Base-by-base conservation (phyloP, 2,797 vertebrate species). In the Siniperca undulata region DNA sequence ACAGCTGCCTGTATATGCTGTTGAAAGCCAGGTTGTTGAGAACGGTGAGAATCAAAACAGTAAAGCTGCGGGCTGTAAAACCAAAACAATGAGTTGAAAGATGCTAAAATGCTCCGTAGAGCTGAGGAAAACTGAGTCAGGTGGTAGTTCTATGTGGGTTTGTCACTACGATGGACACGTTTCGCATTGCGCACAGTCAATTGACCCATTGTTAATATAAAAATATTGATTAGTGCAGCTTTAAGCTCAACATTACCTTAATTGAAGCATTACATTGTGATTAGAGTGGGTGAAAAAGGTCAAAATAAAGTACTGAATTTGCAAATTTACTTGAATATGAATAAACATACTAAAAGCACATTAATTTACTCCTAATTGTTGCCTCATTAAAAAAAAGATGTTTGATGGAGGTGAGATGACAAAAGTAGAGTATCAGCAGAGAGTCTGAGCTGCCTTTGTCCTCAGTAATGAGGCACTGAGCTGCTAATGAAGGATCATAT, bases 401-500 rank as follows among this genome's bases (percentile, higher is more conserved):
- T 59, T 65, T 87, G 73, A 72, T 68, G 38, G 27, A 70, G 70
- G 61, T 68, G 55, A 76, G 62, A 65, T 34, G 55, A 85, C 62
- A 72, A 55, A 67, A 76, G 82, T 16, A 22, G 19, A 36, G 20
- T 24, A 10, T 78, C 58, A 65, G 81, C 67, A 70, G 77, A 58
- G 74, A 53, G 42, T 12, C 7, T 6, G 56, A 69, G 36, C 61
- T 65, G 75, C 69, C 36, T 87, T 86, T 85, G 84, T 89, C 65
- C 67, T 62, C 80, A 22, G 61, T 81, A 80, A 88, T 70, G 89
- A 90, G 81, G 48, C 66, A 20, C 56, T 65, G 74, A 86, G 81
- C 74, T 30, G 81, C 74, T 91, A 87, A 90, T 86, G 84, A 75
- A 85, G 81, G 78, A 91, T 91, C 87, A 89, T 76, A 81, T 60